Evolutionary conservation across 2,113 vertebrate species (phyloP).

Genomic region (Laticauda colubrina): DNA sequence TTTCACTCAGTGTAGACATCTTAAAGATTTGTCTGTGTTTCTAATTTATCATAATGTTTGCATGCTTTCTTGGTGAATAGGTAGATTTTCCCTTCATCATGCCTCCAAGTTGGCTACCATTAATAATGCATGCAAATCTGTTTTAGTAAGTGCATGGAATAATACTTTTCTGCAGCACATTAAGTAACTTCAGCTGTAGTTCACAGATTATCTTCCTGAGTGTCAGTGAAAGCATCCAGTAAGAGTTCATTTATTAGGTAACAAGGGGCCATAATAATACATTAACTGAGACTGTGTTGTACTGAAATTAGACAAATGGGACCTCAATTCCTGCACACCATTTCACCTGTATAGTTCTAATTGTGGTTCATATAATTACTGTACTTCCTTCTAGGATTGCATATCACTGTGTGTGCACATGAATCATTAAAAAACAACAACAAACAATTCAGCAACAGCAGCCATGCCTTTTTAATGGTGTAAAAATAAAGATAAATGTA

Average conservation of each 20-base stretch:
- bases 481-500: not conserved
- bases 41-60: slow-evolving; percentile 62
- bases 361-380: not conserved
- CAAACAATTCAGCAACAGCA: not conserved
- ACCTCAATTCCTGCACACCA: slow-evolving; percentile 3
- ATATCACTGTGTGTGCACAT: not conserved
- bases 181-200: slow-evolving; percentile 61
- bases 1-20: slow-evolving; percentile 56
- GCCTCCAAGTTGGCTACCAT: slow-evolving; percentile 62
- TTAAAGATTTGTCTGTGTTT: slow-evolving; percentile 62
- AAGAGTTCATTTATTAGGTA: slow-evolving; percentile 62
- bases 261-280: slow-evolving; percentile 45
- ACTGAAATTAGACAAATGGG: slow-evolving; percentile 36
- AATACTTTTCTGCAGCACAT: slow-evolving; percentile 46
- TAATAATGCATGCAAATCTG: slow-evolving; percentile 71
- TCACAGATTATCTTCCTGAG: slow-evolving; percentile 37
- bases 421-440: not conserved
- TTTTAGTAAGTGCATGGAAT: slow-evolving; percentile 38
- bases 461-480: not conserved
- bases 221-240: slow-evolving; percentile 54
- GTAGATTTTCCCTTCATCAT: slow-evolving; percentile 56
- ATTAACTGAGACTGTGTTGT: slow-evolving; percentile 30
- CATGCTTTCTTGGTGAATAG: slow-evolving; percentile 58
- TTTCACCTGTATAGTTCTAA: not conserved
- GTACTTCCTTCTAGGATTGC: not conserved